Evolutionary conservation across 2,888 invertebrate species (phyloP).

Genomic region (Drosophila anomelani): DNA sequence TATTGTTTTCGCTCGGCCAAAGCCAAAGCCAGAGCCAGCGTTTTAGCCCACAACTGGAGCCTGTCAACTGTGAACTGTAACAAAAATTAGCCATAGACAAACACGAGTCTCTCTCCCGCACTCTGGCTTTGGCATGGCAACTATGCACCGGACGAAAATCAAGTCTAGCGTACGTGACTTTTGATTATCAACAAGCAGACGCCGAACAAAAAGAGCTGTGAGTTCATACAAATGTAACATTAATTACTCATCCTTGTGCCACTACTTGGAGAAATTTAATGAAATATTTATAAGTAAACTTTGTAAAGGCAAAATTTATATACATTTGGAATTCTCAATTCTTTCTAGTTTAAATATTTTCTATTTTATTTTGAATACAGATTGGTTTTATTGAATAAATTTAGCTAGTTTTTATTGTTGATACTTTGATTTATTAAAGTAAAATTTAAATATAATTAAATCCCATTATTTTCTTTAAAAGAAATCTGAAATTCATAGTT

Average conservation of each 20-base stretch:
- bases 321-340: not conserved
- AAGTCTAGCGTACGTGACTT: constrained; percentile 13
- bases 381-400: not conserved
- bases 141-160: constrained; percentile 22
- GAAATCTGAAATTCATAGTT: no score
- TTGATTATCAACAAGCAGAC: constrained; percentile 11
- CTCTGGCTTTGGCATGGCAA: constrained; percentile 7
- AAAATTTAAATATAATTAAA: not conserved
- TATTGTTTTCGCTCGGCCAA: constrained; percentile 68
- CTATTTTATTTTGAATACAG: not conserved
- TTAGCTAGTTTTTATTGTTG: not conserved
- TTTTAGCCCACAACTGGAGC: constrained; percentile 21
- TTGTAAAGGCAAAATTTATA: not conserved
- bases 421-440: not conserved
- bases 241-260: not conserved
- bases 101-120: constrained; percentile 4
- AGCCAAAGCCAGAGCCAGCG: constrained; percentile 28
- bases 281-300: no score
- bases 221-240: not conserved
- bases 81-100: constrained; percentile 62
- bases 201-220: not conserved
- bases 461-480: no score
- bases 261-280: not conserved
- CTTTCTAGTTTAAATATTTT: not conserved
- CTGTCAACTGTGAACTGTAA: constrained; percentile 58